phyloP scores from a whole-genome alignment of 2,888 invertebrate species.

The Stenodema calcarata region DNA sequence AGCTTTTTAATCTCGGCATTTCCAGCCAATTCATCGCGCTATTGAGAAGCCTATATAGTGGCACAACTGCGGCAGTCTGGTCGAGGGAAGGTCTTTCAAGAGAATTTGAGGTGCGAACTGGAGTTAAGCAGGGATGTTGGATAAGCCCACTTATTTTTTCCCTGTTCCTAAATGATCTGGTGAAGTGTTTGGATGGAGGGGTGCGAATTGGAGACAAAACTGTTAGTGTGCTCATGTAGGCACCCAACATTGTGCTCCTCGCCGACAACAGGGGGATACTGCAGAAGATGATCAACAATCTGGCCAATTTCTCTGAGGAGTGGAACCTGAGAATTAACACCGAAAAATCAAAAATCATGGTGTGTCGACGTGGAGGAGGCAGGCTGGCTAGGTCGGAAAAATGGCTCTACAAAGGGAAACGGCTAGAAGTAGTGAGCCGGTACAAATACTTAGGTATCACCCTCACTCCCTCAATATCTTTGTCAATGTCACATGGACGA shows the following conservation, averaged over 20 bases:
- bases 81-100: conserved; percentile 41
- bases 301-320: background rate
- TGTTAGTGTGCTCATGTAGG: conserved; percentile 45
- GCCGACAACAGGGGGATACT: conserved; percentile 28
- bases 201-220: background rate
- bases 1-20: background rate
- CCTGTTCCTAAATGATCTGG: conserved; percentile 3
- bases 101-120: conserved; percentile 39
- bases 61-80: background rate
- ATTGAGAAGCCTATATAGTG: background rate
- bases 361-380: conserved; percentile 34
- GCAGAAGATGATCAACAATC: background rate
- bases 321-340: conserved; percentile 18
- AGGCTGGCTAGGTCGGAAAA: background rate
- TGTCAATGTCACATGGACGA: no score
- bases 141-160: conserved; percentile 50
- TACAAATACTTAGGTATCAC: conserved; percentile 25
- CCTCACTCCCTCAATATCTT: no score
- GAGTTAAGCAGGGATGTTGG: conserved; percentile 47
- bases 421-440: background rate
- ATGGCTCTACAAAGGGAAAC: conserved; percentile 1
- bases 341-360: background rate
- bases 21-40: background rate
- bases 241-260: conserved; percentile 54
- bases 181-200: conserved; percentile 40